Percentiles rank a stretch among this genome's conserved stretches.
These are phyloP conservation scores for Campopleginae sp. DNA, from an alignment of 2,888 invertebrate genomes.

Conservation along the genomic window DNA sequence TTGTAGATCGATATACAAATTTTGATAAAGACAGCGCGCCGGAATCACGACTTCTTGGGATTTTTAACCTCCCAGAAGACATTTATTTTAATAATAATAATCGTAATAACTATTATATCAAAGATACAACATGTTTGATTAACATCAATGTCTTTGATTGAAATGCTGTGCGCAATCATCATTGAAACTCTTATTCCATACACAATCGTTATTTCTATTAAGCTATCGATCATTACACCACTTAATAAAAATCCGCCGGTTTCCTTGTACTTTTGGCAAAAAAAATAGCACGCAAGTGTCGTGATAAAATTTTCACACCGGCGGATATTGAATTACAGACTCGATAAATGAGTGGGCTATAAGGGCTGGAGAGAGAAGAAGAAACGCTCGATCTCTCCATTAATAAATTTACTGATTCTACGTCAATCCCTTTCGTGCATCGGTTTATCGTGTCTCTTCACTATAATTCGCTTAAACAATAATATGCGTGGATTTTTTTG, in stretches of 20 bases:
- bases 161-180: constrained; percentile 2
- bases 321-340: background rate
- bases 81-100: background rate
- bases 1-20: constrained; percentile 5
- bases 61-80: background rate
- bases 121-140: constrained; percentile 17
- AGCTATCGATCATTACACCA: background rate
- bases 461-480: constrained; percentile 20
- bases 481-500: background rate
- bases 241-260: background rate
- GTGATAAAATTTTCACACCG: background rate
- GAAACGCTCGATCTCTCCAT: constrained; percentile 25
- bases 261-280: background rate
- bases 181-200: background rate
- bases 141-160: constrained; percentile 25
- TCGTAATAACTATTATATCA: constrained; percentile 1
- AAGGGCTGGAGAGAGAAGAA: background rate
- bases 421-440: constrained; percentile 78
- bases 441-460: constrained; percentile 69
- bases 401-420: constrained; percentile 58
- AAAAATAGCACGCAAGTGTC: background rate
- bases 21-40: background rate
- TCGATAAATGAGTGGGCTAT: background rate
- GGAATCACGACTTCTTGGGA: background rate
- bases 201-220: background rate